phyloP scores from a whole-genome alignment of 2,888 invertebrate species.

The Chelonus formosanus region DNA sequence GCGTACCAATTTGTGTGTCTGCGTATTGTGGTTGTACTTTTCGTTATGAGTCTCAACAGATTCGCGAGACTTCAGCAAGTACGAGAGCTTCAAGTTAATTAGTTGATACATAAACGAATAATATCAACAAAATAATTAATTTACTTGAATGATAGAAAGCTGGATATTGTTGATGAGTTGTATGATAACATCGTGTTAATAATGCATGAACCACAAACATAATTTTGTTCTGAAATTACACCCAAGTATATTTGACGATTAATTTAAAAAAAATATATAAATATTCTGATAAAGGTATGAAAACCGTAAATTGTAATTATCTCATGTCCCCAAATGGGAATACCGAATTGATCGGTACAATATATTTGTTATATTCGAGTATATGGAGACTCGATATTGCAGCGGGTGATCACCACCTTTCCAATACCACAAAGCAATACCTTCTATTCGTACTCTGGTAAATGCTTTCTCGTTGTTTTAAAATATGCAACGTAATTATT shows the following conservation, averaged over 20 bases:
- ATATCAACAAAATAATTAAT: constrained; percentile 3
- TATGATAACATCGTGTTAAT: too few relatives aligned
- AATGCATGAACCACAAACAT: too few relatives aligned
- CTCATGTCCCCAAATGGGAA: constrained; percentile 16
- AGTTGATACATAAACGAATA: background rate
- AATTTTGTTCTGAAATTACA: background rate
- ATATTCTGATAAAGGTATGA: constrained; percentile 11
- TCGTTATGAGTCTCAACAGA: constrained; percentile 13
- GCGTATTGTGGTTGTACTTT: constrained; percentile 12
- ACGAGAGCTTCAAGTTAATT: constrained; percentile 3
- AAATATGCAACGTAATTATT: constrained; percentile 18
- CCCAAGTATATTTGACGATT: background rate
- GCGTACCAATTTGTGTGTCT: constrained; percentile 11
- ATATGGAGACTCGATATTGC: too few relatives aligned
- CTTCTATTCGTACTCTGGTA: background rate
- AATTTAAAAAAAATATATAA: constrained; percentile 4
- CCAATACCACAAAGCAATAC: too few relatives aligned
- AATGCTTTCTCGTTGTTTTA: background rate
- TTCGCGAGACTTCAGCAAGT: background rate
- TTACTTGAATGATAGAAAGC: background rate
- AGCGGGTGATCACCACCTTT: too few relatives aligned
- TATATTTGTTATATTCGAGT: background rate
- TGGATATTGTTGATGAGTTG: too few relatives aligned
- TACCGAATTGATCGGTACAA: constrained; percentile 16
- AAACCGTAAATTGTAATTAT: constrained; percentile 30